A percentile compares a stretch with the other conserved stretches of the same genome.
Evolutionary conservation across 2,888 invertebrate species (phyloP).

Genomic region (Heteromurus nitidus): DNA sequence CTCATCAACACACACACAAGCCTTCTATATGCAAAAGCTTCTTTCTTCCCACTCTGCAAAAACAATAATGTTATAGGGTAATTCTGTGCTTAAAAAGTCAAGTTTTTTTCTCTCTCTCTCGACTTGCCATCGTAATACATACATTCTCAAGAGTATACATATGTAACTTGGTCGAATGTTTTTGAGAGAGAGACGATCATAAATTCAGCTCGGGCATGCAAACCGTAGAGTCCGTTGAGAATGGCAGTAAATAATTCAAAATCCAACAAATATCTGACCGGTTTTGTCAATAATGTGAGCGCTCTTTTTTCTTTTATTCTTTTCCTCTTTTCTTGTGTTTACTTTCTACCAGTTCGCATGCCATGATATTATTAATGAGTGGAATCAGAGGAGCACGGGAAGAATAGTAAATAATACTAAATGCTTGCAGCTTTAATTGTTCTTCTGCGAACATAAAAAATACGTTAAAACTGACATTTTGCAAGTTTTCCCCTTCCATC

Average conservation of each 20-base stretch:
- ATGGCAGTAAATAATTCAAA: conserved; percentile 53
- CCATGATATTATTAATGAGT: conserved; percentile 8
- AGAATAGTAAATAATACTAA: conserved; percentile 18
- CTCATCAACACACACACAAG: conserved; percentile 22
- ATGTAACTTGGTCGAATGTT: conserved; percentile 16
- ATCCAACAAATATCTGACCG: conserved; percentile 58
- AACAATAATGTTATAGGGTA: conserved; percentile 42
- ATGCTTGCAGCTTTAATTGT: conserved; percentile 34
- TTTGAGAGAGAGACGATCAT: conserved; percentile 36
- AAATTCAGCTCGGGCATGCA: conserved; percentile 32
- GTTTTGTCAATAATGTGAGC: conserved; percentile 55
- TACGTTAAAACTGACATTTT: conserved; percentile 37
- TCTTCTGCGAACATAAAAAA: conserved; percentile 31
- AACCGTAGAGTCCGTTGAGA: background rate
- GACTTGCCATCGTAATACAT: no score
- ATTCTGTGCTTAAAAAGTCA: conserved; percentile 30
- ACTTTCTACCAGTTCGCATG: conserved; percentile 7
- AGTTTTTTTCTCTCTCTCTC: conserved; percentile 26
- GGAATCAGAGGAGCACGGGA: background rate
- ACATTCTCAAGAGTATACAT: no score
- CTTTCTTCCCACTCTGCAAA: conserved; percentile 39
- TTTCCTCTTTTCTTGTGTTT: background rate
- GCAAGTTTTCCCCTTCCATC: conserved; percentile 28
- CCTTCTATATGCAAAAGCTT: conserved; percentile 28
- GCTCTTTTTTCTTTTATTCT: background rate